These are phyloP conservation scores for Trichogramma evanescens DNA, from an alignment of 2,888 invertebrate genomes.

Conservation along the genomic window DNA sequence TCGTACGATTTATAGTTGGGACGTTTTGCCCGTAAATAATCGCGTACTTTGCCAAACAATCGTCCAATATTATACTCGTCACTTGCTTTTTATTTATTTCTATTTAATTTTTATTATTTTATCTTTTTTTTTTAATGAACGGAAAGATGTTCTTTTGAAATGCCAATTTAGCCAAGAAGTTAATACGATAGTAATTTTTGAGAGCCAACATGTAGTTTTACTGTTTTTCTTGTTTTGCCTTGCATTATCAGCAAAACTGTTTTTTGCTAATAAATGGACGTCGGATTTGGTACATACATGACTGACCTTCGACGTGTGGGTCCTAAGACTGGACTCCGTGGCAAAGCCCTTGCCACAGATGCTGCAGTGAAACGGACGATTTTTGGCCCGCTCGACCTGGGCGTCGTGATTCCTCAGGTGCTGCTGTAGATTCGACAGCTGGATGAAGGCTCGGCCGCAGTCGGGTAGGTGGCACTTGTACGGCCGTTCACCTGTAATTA, in stretches of 20 bases:
- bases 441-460: conserved; percentile 93
- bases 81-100: neutral
- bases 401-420: conserved; percentile 94
- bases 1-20: neutral
- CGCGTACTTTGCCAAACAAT: neutral
- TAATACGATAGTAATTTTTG: neutral
- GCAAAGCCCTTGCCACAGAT: conserved; percentile 96
- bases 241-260: conserved; percentile 9
- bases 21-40: neutral
- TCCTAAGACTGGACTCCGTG: conserved; percentile 88
- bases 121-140: neutral
- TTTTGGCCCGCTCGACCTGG: conserved; percentile 89
- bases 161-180: neutral
- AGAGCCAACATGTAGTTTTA: too few species aligned
- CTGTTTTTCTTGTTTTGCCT: too few species aligned
- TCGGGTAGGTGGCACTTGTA: conserved; percentile 95
- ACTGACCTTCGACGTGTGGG: conserved; percentile 95
- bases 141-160: neutral
- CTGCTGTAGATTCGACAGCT: conserved; percentile 92
- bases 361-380: conserved; percentile 90
- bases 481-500: conserved; percentile 81
- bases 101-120: neutral
- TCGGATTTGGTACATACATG: conserved; percentile 56
- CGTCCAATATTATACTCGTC: neutral
- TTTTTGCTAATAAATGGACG: conserved; percentile 38